Percentiles rank a stretch among this genome's conserved stretches.
Evolutionary conservation across 2,113 vertebrate genomes (phyloP).

Genomic region (Formicarius rufipectus): DNA sequence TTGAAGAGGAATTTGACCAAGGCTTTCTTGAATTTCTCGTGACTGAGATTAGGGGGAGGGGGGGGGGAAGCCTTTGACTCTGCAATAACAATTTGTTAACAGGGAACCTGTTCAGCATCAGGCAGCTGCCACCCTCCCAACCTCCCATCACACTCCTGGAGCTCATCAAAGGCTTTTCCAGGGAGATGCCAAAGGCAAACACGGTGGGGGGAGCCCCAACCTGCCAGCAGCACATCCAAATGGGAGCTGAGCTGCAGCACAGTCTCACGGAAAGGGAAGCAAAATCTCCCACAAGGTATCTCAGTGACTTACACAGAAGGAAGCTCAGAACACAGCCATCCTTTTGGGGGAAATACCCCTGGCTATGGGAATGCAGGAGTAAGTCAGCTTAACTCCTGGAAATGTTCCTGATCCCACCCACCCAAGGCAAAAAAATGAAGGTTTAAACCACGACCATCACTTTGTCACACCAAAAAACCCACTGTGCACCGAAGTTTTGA

Average conservation of each 20-base stretch:
- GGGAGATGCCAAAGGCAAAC: neutral
- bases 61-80: too few relatives aligned
- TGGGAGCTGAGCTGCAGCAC: neutral
- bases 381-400: neutral
- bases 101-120: neutral
- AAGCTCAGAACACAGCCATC: neutral
- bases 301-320: neutral
- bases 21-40: neutral
- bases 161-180: neutral
- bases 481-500: rapidly evolving
- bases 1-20: neutral
- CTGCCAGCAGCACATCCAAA: neutral
- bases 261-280: neutral
- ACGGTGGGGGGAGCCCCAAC: rapidly evolving
- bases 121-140: neutral
- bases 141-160: neutral
- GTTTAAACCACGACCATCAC: neutral
- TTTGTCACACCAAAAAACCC: neutral
- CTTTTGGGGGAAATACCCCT: neutral
- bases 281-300: neutral
- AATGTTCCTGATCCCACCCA: neutral
- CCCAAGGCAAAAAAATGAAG: neutral
- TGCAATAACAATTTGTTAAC: neutral
- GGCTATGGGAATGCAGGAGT: neutral
- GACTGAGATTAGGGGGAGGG: neutral